These are phyloP conservation scores for Xylophagus ater DNA, from an alignment of 2,888 invertebrate genomes.

Conservation along the genomic window DNA sequence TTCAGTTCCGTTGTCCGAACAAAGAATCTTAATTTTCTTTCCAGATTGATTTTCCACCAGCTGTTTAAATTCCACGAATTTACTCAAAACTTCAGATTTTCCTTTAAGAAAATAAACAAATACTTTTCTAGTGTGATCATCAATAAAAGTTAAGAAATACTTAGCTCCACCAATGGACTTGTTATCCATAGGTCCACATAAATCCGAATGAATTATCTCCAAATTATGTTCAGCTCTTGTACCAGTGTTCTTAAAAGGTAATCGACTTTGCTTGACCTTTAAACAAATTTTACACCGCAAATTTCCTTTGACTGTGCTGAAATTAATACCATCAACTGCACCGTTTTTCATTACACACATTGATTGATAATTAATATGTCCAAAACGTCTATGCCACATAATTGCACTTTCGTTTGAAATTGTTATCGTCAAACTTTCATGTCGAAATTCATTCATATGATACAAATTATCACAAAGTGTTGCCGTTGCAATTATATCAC, in stretches of 20 bases:
- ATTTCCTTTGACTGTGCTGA: background rate
- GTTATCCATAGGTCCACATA: slow-evolving; percentile 31
- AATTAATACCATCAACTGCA: background rate
- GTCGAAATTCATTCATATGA: background rate
- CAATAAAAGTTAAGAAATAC: slow-evolving; percentile 30
- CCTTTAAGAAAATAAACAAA: slow-evolving; percentile 15
- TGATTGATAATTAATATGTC: background rate
- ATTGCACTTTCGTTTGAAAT: background rate
- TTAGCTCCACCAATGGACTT: slow-evolving; percentile 25
- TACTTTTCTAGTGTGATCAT: slow-evolving; percentile 21
- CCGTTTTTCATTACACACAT: background rate
- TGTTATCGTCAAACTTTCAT: background rate
- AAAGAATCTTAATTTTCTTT: slow-evolving; percentile 5
- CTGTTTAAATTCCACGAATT: slow-evolving; percentile 14
- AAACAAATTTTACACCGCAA: slow-evolving; percentile 15
- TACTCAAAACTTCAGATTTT: slow-evolving; percentile 13
- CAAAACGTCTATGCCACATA: slow-evolving; percentile 14
- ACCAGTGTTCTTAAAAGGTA: slow-evolving; percentile 18
- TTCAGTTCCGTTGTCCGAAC: slow-evolving; percentile 13
- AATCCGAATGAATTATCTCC: slow-evolving; percentile 29
- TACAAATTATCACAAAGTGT: background rate
- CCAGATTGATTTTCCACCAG: slow-evolving; percentile 17
- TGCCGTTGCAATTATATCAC: slow-evolving; percentile 3
- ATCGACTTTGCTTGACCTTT: slow-evolving; percentile 21
- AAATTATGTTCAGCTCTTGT: slow-evolving; percentile 20